These are phyloP conservation scores for Ellobius talpinus DNA, from an alignment of 2,113 vertebrate species.

Conservation along the genomic window DNA sequence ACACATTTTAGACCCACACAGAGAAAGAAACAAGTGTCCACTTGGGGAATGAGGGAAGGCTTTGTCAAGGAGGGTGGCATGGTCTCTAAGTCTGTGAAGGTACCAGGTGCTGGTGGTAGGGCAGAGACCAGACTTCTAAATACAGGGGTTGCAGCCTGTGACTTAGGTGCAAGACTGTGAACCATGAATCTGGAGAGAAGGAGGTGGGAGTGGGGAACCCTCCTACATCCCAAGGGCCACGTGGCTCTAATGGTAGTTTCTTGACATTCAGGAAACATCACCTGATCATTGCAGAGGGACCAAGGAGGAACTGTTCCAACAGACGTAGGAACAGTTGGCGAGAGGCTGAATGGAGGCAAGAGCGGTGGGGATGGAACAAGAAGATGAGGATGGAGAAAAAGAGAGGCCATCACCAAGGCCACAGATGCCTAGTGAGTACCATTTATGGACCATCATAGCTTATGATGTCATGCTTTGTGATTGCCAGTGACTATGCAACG, in stretches of 20 bases:
- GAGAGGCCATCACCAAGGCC: not conserved
- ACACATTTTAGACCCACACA: not conserved
- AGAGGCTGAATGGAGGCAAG: not conserved
- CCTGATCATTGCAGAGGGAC: not conserved
- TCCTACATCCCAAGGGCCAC: not conserved
- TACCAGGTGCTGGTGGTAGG: not conserved
- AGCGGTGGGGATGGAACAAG: not conserved
- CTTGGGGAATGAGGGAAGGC: not conserved
- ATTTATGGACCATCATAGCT: too few relatives aligned
- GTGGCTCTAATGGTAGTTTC: not conserved
- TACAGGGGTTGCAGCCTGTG: not conserved
- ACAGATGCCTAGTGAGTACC: not conserved
- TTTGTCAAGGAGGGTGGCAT: not conserved
- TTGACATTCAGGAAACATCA: not conserved
- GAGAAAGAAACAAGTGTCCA: not conserved
- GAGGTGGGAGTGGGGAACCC: not conserved
- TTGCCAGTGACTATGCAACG: not conserved
- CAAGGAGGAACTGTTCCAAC: not conserved
- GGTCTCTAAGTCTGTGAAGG: not conserved
- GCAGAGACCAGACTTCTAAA: not conserved
- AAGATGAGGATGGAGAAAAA: not conserved
- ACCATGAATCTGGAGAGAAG: not conserved
- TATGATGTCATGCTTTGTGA: not conserved
- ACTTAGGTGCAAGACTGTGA: not conserved
- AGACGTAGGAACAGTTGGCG: not conserved